Conservation (phyloP, 2,113 vertebrate species). For the Manacus vitellinus region DNA sequence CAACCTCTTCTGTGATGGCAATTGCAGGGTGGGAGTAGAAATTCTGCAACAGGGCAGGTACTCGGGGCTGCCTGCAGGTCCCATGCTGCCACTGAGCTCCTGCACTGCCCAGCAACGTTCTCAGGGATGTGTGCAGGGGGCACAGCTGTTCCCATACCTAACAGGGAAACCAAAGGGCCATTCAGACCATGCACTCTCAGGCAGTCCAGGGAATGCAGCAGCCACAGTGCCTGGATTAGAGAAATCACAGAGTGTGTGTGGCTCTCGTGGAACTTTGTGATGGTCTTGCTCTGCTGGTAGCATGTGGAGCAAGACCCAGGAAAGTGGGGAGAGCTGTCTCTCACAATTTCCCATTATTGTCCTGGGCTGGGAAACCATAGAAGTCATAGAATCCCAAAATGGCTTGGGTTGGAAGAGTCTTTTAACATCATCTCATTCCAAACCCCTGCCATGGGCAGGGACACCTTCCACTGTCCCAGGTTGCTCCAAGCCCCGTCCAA, state of each 20-base stretch:
- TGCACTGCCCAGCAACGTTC: neutral
- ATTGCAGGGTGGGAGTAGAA: neutral
- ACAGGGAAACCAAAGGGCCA: neutral
- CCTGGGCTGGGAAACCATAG: neutral
- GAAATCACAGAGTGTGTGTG: accelerated
- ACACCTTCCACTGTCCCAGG: accelerated
- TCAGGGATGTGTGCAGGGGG: neutral
- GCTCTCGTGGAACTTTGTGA: accelerated
- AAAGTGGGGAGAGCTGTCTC: accelerated
- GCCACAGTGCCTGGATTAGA: neutral
- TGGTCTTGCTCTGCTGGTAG: neutral
- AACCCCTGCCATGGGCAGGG: neutral
- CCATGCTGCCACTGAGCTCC: too few species aligned
- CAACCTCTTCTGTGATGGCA: neutral
- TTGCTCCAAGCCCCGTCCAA: accelerated
- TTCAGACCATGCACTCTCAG: neutral
- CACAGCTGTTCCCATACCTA: neutral
- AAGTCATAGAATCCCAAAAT: neutral
- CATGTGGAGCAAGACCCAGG: neutral
- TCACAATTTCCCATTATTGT: neutral
- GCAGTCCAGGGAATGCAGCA: accelerated
- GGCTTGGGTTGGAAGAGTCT: neutral
- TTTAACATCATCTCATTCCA: neutral
- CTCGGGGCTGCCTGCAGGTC: accelerated
- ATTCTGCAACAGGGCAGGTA: neutral